Evolutionary conservation across 2,113 vertebrate genomes (phyloP).

Genomic region (Oophaga pumilio): DNA sequence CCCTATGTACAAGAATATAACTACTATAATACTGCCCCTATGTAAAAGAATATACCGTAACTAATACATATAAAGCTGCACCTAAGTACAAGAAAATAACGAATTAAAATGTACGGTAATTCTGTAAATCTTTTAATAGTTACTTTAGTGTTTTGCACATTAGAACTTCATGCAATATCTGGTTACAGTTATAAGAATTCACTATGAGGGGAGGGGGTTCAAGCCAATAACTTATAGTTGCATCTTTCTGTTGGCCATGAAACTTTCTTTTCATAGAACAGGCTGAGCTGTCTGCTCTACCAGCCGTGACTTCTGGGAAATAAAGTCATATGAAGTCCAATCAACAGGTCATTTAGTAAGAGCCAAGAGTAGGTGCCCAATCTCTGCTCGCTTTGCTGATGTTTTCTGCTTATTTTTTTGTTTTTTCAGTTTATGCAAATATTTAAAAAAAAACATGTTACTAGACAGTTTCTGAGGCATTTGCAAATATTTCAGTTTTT

Average conservation of each 20-base stretch:
- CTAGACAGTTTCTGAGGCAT: slow-evolving; percentile 13
- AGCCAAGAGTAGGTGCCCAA: slow-evolving; percentile 24
- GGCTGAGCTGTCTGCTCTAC: background rate
- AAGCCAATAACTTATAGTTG: background rate
- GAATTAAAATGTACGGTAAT: background rate
- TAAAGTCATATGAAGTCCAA: background rate
- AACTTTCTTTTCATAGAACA: slow-evolving; percentile 6
- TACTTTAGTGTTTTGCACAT: background rate
- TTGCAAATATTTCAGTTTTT: slow-evolving; percentile 27
- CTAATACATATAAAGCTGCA: background rate
- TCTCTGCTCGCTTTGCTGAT: background rate
- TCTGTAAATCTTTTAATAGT: background rate
- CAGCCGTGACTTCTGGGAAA: slow-evolving; percentile 24
- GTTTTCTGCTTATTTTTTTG: background rate
- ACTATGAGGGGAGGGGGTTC: background rate
- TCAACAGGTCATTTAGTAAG: slow-evolving; percentile 41
- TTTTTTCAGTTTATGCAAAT: background rate
- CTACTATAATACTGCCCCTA: background rate
- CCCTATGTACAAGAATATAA: background rate
- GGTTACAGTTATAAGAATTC: background rate
- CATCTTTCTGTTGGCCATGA: background rate
- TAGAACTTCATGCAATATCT: background rate
- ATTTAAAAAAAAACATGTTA: background rate
- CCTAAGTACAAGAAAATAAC: background rate
- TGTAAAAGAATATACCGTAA: background rate